phyloP scores from a whole-genome alignment of 1,140 invertebrate genomes.

The Drosophila tani region DNA sequence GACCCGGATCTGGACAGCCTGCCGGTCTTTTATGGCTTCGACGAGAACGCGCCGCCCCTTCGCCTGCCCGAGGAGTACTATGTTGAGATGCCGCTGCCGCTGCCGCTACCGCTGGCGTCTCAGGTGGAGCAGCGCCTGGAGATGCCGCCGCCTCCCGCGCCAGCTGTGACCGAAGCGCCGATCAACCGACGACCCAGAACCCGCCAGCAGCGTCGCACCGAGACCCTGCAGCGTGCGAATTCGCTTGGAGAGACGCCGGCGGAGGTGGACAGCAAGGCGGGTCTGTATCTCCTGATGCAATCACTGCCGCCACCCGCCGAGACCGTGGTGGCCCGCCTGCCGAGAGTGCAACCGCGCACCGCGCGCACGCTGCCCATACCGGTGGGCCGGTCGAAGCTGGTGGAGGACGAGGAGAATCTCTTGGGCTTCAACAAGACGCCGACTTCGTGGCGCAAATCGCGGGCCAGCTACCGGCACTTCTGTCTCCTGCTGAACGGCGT shows the following conservation, averaged over 20 bases:
- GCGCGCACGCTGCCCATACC: constrained; percentile 1
- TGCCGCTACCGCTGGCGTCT: constrained; percentile 18
- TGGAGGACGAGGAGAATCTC: constrained; percentile 18
- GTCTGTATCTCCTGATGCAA: constrained; percentile 48
- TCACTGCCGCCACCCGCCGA: constrained; percentile 51
- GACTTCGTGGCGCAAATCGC: constrained; percentile 37
- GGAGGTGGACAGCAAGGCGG: constrained; percentile 50
- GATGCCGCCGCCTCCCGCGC: constrained; percentile 23
- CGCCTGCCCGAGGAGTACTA: constrained; percentile 42
- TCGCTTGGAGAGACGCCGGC: not conserved
- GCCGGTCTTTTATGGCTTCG: constrained; percentile 57
- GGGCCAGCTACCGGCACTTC: constrained; percentile 69
- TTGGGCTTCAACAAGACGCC: constrained; percentile 41
- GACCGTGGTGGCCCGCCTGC: not conserved
- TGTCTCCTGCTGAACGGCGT: constrained; percentile 44
- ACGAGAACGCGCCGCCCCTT: constrained; percentile 42
- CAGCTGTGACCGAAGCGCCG: not conserved
- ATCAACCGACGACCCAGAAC: constrained; percentile 36
- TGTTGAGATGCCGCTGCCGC: constrained; percentile 19
- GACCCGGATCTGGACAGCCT: constrained; percentile 29
- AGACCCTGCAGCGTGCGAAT: not conserved
- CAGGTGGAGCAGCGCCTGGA: not conserved
- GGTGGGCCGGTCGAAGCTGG: not conserved
- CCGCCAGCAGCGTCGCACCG: constrained; percentile 56
- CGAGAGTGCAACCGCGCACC: not conserved